Base-by-base conservation (phyloP, 2,113 vertebrate species). In the Ceyx cyanopectus region DNA sequence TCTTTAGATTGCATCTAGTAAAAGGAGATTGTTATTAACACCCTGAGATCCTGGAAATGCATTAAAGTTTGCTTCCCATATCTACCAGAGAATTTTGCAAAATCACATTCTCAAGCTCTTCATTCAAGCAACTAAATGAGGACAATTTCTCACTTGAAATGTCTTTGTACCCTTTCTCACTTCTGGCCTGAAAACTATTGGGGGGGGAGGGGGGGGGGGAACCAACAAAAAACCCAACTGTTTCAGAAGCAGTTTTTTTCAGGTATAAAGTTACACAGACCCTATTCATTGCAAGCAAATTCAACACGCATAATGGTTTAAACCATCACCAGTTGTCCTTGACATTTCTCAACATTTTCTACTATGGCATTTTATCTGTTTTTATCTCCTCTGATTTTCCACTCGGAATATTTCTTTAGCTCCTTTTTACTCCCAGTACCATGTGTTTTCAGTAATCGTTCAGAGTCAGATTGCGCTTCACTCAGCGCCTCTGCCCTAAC, bases 301-400 rank as follows among this genome's bases (percentile, higher is more conserved):
- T 69, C 78, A 89, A 21, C 41, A 46, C 0, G 0, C 46, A 22
- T 22, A 7, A 48, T 7, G 15, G 9, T 57, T 83, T 78, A 65
- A 81, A 90, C 45, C 43, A n/a, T 22, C 34, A 30, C 56, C 57
- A 46, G 87, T 81, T 87, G 60, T 67, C 72, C 51, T 80, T 54
- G 75, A 61, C 30, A n/a, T 91, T 95, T 85, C 72, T 58, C 63
- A 89, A 43, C 61, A 65, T 60, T 72, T 95, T 84, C 40, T 50
- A 46, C 29, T 45, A 15, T 26, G 69, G 48, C 16, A 85, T 94
- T 93, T 95, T 92, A 87, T 93, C 79, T 75, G 51, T 45, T 88
- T 90, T 83, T 93, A 81, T 85, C 88, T 88, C 65, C 68, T 37
- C 60, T 63, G 45, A 48, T 91, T 85, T 83, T 84, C 78, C 85